Evolutionary conservation across 2,888 invertebrate genomes (phyloP).

Genomic region (Phalangium opilio): DNA sequence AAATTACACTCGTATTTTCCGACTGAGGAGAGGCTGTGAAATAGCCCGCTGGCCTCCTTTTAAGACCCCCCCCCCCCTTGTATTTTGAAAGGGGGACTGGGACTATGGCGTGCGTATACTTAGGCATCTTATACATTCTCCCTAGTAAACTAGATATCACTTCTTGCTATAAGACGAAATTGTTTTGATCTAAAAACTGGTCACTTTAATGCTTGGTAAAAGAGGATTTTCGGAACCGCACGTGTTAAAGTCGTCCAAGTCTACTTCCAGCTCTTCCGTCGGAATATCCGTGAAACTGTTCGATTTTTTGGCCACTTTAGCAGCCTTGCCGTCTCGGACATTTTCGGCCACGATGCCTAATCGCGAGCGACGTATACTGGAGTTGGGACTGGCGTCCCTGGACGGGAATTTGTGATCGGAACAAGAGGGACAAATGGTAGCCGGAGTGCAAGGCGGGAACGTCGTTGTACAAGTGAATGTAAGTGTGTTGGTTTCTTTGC

Average conservation of each 20-base stretch:
- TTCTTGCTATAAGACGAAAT: no score
- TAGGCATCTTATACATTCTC: no score
- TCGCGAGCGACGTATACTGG: constrained; percentile 8
- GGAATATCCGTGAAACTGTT: no score
- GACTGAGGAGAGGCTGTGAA: no score
- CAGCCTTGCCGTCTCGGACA: not conserved
- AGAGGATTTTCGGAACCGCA: constrained; percentile 5
- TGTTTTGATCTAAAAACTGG: constrained; percentile 11
- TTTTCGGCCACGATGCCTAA: constrained; percentile 12
- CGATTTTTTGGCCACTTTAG: not conserved
- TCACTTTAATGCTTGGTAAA: constrained; percentile 17
- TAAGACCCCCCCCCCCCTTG: no score
- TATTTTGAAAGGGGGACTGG: no score
- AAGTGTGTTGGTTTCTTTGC: not conserved
- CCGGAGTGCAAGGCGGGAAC: not conserved
- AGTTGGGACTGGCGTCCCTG: constrained; percentile 2
- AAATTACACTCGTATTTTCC: no score
- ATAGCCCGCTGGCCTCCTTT: no score
- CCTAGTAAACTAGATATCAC: no score
- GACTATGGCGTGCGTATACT: no score
- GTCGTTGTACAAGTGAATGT: not conserved
- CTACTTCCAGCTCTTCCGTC: not conserved
- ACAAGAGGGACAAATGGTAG: not conserved
- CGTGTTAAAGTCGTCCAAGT: constrained; percentile 1
- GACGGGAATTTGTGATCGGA: not conserved